Evolutionary conservation across 2,888 invertebrate genomes (phyloP), one percentile per base, ranked within the genome.

Genomic region (Cheilosia soror): DNA sequence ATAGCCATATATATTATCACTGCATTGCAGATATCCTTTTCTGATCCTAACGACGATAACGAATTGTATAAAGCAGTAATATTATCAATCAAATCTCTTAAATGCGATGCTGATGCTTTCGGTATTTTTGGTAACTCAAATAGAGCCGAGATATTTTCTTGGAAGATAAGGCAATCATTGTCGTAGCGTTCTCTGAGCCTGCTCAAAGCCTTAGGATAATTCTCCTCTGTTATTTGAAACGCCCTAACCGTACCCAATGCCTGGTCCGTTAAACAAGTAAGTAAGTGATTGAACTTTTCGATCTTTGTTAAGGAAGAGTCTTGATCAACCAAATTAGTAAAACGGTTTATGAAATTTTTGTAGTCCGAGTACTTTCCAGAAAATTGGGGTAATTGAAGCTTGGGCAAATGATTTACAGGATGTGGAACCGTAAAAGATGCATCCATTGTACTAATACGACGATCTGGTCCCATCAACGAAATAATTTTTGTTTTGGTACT

Each of bases 231-330:
- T n/a, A 55, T 57, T 66, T 80, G 73, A 57, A 72, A 80, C 6
- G 68, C 53, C 15, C 58, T 73, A 4, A 66, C 31, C 29, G 53
- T 44, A 4, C 60, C 11, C 2, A 73, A 47, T 4, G 68, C 66
- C 42, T 37, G 25, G 1, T 15, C 73, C 25, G 20, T 33, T n/a
- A 73, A 44, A 13, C 75, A 81, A 37, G 44, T 40, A 5, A 81
- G n/a, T 13, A 68, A 11, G 27, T 73, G 47, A 62, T 83, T 73
- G 5, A 85, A 80, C 40, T 80, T 72, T 58, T 85, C 80, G 2
- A 81, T 80, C 5, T n/a, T 65, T 2, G 76, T 20, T 5, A 80
- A 37, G 4, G 57, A 53, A 0, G 11, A 2, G 13, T 80, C 47
- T 47, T 44, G 44, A n/a, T 80, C 29, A 6, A 76, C 66, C 29